These are phyloP conservation scores for Apodemia zela DNA, from an alignment of 2,888 invertebrate genomes.

Conservation along the genomic window DNA sequence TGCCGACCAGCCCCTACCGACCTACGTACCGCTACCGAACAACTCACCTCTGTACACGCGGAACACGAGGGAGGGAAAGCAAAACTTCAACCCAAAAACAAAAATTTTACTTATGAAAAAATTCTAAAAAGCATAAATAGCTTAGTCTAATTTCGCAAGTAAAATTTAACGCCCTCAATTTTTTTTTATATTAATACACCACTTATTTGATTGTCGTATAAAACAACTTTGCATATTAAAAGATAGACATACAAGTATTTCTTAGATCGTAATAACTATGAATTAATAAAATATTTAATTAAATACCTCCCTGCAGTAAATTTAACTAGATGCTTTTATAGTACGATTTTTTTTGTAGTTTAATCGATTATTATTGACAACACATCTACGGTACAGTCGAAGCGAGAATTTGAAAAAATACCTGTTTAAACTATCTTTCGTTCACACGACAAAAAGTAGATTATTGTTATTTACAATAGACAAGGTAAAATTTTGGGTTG, in stretches of 20 bases:
- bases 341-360: conserved; percentile 74
- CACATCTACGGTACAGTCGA: conserved; percentile 80
- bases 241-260: conserved; percentile 56
- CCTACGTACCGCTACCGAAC: conserved; percentile 35
- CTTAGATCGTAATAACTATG: conserved; percentile 73
- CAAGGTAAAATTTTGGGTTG: conserved; percentile 42
- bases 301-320: conserved; percentile 75
- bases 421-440: conserved; percentile 78
- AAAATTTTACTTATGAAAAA: conserved; percentile 18
- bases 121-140: conserved; percentile 7
- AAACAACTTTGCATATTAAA: conserved; percentile 45
- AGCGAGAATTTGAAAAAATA: conserved; percentile 81
- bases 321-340: conserved; percentile 74
- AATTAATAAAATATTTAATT: conserved; percentile 72
- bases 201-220: conserved; percentile 20
- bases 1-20: conserved; percentile 30
- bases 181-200: conserved; percentile 21
- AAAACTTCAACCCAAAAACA: conserved; percentile 20
- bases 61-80: conserved; percentile 41
- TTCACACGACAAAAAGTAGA: conserved; percentile 78
- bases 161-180: conserved; percentile 17
- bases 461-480: conserved; percentile 78
- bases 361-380: conserved; percentile 75
- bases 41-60: conserved; percentile 41
- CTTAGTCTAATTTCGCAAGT: conserved; percentile 21